A percentile compares a stretch with the other conserved stretches of the same genome.
phyloP scores from a whole-genome alignment of 1,140 invertebrate species.

The Bombus waltoni region DNA sequence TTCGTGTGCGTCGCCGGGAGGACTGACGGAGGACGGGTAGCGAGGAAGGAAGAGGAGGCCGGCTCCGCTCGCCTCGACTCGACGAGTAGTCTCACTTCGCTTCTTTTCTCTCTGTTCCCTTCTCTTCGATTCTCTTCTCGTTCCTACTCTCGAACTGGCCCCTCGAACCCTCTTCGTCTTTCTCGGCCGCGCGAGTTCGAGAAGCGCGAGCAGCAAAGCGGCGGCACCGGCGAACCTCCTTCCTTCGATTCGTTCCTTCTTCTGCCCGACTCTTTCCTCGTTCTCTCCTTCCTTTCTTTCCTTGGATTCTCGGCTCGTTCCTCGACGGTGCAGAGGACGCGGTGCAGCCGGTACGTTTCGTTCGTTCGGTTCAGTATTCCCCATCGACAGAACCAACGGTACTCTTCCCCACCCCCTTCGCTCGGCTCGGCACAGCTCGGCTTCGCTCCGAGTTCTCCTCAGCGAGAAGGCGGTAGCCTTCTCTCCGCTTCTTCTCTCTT shows the following conservation, averaged over 20 bases:
- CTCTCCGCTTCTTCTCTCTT: conserved; percentile 28
- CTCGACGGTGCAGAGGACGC: conserved; percentile 48
- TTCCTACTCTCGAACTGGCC: background rate
- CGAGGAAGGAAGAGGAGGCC: conserved; percentile 66
- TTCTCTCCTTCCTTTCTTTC: conserved; percentile 67
- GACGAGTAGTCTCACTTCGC: conserved; percentile 32
- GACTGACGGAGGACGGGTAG: conserved; percentile 53
- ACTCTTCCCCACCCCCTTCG: conserved; percentile 70
- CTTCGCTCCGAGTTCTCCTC: conserved; percentile 53
- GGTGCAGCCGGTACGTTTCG: conserved; percentile 62
- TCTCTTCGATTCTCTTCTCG: background rate
- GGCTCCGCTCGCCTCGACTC: conserved; percentile 37
- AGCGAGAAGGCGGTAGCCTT: conserved; percentile 42
- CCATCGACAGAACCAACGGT: conserved; percentile 80
- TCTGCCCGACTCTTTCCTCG: conserved; percentile 60
- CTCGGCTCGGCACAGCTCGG: conserved; percentile 11
- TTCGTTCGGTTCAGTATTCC: conserved; percentile 76
- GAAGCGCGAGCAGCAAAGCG: conserved; percentile 26
- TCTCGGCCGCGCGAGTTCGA: conserved; percentile 22
- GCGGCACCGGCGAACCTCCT: conserved; percentile 9
- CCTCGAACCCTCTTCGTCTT: background rate
- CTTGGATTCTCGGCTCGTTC: conserved; percentile 49
- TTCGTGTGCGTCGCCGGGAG: conserved; percentile 54
- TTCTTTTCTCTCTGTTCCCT: conserved; percentile 29
- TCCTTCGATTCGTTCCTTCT: conserved; percentile 41